These are phyloP conservation scores for Mesopsocus fuscifrons DNA, from an alignment of 2,888 invertebrate species.

Conservation along the genomic window DNA sequence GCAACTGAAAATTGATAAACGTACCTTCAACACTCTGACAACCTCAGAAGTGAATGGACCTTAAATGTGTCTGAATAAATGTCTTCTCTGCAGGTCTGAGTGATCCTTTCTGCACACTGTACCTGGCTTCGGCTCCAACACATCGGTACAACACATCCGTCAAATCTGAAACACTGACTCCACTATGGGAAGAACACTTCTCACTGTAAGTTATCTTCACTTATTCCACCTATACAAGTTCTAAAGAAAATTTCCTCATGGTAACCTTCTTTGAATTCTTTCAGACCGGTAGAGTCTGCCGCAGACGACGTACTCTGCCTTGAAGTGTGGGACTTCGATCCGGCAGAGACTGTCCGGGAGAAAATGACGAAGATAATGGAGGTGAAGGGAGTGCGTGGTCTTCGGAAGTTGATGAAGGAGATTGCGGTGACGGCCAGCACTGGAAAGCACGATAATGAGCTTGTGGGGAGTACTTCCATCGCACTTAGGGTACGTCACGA, in stretches of 20 bases:
- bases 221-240: constrained; percentile 5
- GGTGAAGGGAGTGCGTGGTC: constrained; percentile 67
- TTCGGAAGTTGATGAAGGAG: constrained; percentile 71
- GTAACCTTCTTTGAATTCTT: constrained; percentile 19
- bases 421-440: constrained; percentile 87
- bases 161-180: constrained; percentile 73
- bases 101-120: constrained; percentile 93
- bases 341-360: constrained; percentile 72
- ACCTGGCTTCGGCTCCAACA: constrained; percentile 53
- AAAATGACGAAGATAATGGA: constrained; percentile 72
- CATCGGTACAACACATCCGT: constrained; percentile 81
- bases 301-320: constrained; percentile 53
- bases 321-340: constrained; percentile 84
- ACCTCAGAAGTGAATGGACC: no score
- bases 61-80: no score
- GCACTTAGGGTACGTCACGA: constrained; percentile 48
- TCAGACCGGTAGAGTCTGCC: constrained; percentile 53
- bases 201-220: constrained; percentile 72
- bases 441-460: constrained; percentile 86
- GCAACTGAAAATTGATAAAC: no score
- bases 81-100: constrained; percentile 52
- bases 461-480: constrained; percentile 76
- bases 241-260: constrained; percentile 14
- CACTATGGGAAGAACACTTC: constrained; percentile 94
- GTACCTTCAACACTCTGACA: no score